Evolutionary conservation across 1,140 invertebrate species (phyloP), one percentile per base, ranked within the genome.

Genomic region (Oscheius sp.): DNA sequence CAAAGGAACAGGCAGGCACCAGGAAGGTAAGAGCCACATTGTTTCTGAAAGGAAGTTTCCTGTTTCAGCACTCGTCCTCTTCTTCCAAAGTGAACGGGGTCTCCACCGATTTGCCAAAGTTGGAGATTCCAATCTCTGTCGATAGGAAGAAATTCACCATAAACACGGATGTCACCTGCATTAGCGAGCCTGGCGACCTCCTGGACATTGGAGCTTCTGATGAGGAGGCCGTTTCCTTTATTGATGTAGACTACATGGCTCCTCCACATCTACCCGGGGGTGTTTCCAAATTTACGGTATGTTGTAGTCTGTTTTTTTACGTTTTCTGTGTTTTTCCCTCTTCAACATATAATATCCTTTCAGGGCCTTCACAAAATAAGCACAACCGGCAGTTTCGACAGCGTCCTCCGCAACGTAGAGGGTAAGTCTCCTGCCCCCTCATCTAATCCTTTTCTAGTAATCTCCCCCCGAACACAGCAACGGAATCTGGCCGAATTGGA

Each of bases 401-500:
- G 64, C 35, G 52, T 73, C 49, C 34, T 73, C 26, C 28, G 73
- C 15, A 45, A 74, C 7, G 58, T 42, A 36, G 62, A 64, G 4
- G 38, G 59, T 71, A 29, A 63, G 36, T 61, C 1, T 58, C 49
- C 42, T 34, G 26, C 23, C 52, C 68, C 0, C 18, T 42, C 52
- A 58, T n/a, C 26, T 42, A 1, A 32, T 31, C n/a, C 26, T 28
- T 31, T 61, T 61, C 28, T 46, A 65, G 69, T 71, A 10, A 29
- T 71, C n/a, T 64, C 69, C 2, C 69, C 69, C 0, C 77, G 68
- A 74, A 45, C 76, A 78, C 28, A 62, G 46, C 28, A 66, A 52
- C 45, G 82, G 74, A 26, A 83, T 63, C 36, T 82, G 42, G 81
- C 82, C n/a, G 76, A 79, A 58, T 76, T 82, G 42, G 81, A 82